These are phyloP conservation scores for Calycopis cecrops DNA, from an alignment of 1,140 invertebrate species.

Conservation along the genomic window DNA sequence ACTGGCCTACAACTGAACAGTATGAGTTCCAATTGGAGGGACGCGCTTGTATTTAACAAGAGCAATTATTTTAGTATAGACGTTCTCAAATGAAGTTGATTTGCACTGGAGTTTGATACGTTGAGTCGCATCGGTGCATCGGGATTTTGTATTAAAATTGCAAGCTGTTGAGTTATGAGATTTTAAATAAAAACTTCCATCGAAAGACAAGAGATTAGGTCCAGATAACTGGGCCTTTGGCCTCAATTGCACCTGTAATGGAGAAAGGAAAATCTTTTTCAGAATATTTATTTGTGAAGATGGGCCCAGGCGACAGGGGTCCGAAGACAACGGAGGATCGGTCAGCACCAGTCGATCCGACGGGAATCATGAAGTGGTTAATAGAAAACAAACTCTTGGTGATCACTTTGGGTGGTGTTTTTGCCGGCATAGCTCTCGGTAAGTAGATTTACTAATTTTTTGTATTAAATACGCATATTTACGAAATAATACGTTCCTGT, in stretches of 20 bases:
- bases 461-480: constrained; percentile 1
- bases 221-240: constrained; percentile 52
- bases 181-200: constrained; percentile 16
- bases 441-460: constrained; percentile 42
- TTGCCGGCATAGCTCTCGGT: constrained; percentile 85
- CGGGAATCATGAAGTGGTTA: constrained; percentile 80
- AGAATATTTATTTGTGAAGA: constrained; percentile 86
- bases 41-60: constrained; percentile 2
- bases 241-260: constrained; percentile 55
- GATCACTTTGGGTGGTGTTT: constrained; percentile 85
- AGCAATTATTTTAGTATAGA: constrained; percentile 6
- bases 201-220: constrained; percentile 20
- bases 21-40: constrained; percentile 1
- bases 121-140: neutral
- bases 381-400: constrained; percentile 85
- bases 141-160: constrained; percentile 5
- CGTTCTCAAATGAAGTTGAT: neutral
- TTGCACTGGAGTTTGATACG: constrained; percentile 14
- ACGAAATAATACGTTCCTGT: too few relatives aligned
- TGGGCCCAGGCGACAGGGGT: constrained; percentile 68
- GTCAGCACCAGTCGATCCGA: constrained; percentile 78
- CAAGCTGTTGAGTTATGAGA: constrained; percentile 8
- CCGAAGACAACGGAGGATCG: constrained; percentile 76
- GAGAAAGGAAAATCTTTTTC: constrained; percentile 78
- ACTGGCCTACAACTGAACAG: neutral